Base-by-base conservation (phyloP, 2,797 vertebrate genomes). In the Enteromius thamalakanensis region DNA sequence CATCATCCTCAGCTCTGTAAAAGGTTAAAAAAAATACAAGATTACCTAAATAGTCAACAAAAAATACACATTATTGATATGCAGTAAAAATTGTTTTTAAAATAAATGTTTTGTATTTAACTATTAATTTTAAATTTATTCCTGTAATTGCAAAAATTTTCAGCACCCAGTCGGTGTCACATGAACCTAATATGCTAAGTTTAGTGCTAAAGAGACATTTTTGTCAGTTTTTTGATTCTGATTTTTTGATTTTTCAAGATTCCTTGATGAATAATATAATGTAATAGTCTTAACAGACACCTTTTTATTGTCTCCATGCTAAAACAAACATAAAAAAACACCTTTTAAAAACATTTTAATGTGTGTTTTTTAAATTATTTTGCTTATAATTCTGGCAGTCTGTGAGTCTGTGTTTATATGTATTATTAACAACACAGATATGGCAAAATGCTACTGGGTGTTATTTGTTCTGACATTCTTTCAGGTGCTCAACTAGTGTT, bases 1-100 rank as follows among this genome's bases (percentile, higher is more conserved):
- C 96, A 99, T 98, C 96, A 96, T 96, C 93, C 93, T 97, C 89
- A 94, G 88, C 87, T 95, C 97, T 99, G 90, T 21, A 53, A 67
- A 82, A 84, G 4, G 78, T 67, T 87, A 69, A 68, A 4, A 23
- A 47, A 47, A 9, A 42, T 29, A 72, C 29, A 15, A 60, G 29
- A 1, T 15, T 17, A 8, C 19, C 34, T 19, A 4, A 1, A 23
- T 14, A 49, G 69, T 72, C 15, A 51, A 32, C 49, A 72, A 62
- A 60, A 62, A 64, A 64, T n/a, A 15, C 19, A 49, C 26, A 32
- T 74, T 32, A 67, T 62, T 42, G 40, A 26, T 58, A 37, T 37
- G 55, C 11, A 60, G 23, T 26, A 60, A 60, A 60, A 2, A 26
- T 1, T 5, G 12, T 60, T 60, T 60, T 60, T 12, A 12, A 60